Evolutionary conservation across 1,140 invertebrate genomes (phyloP), one percentile per base, ranked within the genome.

Genomic region (Drosophila tani): DNA sequence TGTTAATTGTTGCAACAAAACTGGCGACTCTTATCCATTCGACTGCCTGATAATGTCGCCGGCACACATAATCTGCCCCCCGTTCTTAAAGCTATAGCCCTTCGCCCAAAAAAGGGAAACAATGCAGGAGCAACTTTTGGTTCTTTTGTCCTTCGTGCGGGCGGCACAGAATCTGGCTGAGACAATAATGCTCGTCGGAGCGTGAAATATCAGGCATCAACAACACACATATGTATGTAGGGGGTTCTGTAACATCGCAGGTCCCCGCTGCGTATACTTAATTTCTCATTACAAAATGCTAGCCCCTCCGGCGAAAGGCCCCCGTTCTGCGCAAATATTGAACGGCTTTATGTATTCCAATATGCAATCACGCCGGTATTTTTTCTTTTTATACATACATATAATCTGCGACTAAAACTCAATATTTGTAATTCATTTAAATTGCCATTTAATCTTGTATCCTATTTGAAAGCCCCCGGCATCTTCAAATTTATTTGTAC

Each of bases 391-490:
- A 78, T 53, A 32, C 14, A 21, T 53, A 12, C 21, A 35, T 41
- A 32, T 62, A 40, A 49, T 55, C 62, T 53, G 55, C 40, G 46
- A 49, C 56, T 50, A 63, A 71, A 73, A 85, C 73, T 71, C 81
- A 88, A 88, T 88, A 85, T 90, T 90, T 87, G 81, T 71, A 69
- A 91, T 85, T 88, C 66, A 91, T 88, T 87, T 88, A 80, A 68
- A 62, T 75, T 68, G 65, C 51, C 53, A 67, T 74, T 71, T 51
- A 38, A 70, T 50, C 51, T 40, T 27, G 58, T 21, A 49, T 55
- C 24, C 19, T 66, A 47, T 46, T 12, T 58, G 38, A 1, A 12
- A 14, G 67, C 70, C 55, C 0, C 3, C 2, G 69, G 55, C 46
- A 19, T 14, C 12, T 29, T n/a, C 1, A 27, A 35, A 35, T 73